phyloP scores from a whole-genome alignment of 2,797 vertebrate species.

The Gephyroberyx darwinii region DNA sequence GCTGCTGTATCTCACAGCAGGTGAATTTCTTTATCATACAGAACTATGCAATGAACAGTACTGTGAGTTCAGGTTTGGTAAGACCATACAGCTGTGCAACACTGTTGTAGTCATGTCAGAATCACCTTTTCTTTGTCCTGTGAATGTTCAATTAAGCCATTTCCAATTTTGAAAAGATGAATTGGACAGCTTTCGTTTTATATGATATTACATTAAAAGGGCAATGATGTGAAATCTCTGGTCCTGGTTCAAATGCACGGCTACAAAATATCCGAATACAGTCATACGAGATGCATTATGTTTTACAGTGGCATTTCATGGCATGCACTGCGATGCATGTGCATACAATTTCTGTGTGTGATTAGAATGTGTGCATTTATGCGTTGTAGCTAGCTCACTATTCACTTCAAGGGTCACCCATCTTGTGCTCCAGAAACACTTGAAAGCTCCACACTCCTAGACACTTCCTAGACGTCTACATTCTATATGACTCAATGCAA shows the following conservation, averaged over 20 bases:
- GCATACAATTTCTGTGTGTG: background rate
- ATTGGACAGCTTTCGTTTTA: background rate
- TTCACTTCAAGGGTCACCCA: background rate
- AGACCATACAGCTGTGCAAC: background rate
- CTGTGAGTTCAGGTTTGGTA: background rate
- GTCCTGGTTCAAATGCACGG: no score
- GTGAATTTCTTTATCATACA: background rate
- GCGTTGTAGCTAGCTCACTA: background rate
- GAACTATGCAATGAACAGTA: background rate
- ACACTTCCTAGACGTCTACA: background rate
- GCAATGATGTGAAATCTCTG: background rate
- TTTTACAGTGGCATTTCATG: background rate
- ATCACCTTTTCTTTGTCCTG: background rate
- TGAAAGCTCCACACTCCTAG: background rate
- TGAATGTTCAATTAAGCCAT: no score
- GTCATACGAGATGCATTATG: background rate
- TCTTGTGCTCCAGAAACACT: background rate
- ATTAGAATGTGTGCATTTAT: constrained; percentile 15
- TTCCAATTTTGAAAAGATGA: background rate
- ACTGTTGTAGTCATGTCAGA: background rate
- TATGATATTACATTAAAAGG: background rate
- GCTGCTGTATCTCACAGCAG: background rate
- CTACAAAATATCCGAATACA: background rate
- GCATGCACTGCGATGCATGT: background rate
- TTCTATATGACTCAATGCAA: constrained; percentile 12